Base-by-base conservation (phyloP, 1,140 invertebrate genomes). In the Drosophila rhopaloa region DNA sequence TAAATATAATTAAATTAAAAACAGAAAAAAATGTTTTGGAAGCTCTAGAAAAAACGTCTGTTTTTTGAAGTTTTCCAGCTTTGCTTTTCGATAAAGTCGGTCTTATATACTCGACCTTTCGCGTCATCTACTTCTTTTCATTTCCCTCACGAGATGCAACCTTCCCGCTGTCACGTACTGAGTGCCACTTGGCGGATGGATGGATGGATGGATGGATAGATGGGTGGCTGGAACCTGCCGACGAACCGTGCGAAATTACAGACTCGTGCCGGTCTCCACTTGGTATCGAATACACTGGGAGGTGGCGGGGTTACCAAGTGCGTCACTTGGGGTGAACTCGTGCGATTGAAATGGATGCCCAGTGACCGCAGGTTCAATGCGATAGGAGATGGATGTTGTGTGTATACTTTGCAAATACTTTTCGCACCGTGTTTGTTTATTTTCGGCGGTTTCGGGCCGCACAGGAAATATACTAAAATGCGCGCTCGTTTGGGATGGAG, bases 381-480 rank as follows among this genome's bases (percentile, higher is more conserved):
- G 38, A 35, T 53, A 13, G 32, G 61, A 53, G 11, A 43, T 68
- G 65, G 48, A 29, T 29, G 47, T 5, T 66, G 47, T 54, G 48
- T 68, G 47, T 68, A 53, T 53, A 66, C 65, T 53, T 65, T 51
- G 83, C 80, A 65, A 76, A 76, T 76, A 76, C 60, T 76, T 76
- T 56, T n/a, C 32, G 37, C 19, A 38, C 46, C 37, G n/a, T 43
- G 48, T 86, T 86, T 66, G 65, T 67, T 63, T 44, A 60, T 57
- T 60, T 55, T 70, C 47, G 56, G 29, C 19, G 4, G 19, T 37
- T 71, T 58, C 11, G 54, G 35, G 10, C 66, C 19, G 50, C 38
- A 61, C 75, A 68, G 75, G 75, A 77, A 77, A 77, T 77, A 77
- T 77, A 77, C 75, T 70, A 70, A 24, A 53, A 44, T 35, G 9